Evolutionary conservation across 2,113 vertebrate species (phyloP), one percentile per base, ranked within the genome.

Genomic region (Mobula birostris): DNA sequence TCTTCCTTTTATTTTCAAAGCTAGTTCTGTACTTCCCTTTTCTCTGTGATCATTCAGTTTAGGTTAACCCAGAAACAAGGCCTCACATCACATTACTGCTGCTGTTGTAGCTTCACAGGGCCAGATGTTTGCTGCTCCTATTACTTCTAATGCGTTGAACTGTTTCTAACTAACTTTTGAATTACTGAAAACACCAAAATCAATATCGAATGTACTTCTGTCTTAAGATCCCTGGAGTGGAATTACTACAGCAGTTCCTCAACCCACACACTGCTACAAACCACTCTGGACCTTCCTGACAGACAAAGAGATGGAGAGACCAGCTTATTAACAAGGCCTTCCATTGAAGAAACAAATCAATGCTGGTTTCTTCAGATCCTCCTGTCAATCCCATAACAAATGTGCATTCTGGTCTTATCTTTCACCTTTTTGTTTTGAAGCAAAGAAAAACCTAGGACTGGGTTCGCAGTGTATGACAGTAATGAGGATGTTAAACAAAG

Each of bases 271-370:
- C 24, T 32, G 32, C 85, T 90, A n/a, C 61, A 90, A 90, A 32
- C 85, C 85, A 19, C 29, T 32, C 61, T 90, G 4, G 15, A 90
- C 29, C 85, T 6, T 63, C 17, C 61, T 7, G n/a, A 90, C 12
- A 90, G 85, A 90, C 85, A 32, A 90, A 66, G n/a, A 68, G 29
- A 3, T 90, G 85, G 61, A 90, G 61, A 90, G 61, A 17, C 29
- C 29, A 90, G 85, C 61, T 90, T 63, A 66, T 63, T 29, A 32
- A 63, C 63, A 63, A 90, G 61, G 1, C 61, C 5, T 90, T 68
- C n/a, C 85, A 90, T 66, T 90, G 85, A 90, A 90, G 85, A 68
- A 19, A n/a, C 63, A 63, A 90, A 68, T 90, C 85, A 90, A 36
- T 90, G 85, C 61, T 90, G 29, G 29, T 36, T 90, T 32, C 85